Base-by-base conservation (phyloP, 2,888 invertebrate genomes). In the Hemistola chrysoprasaria region DNA sequence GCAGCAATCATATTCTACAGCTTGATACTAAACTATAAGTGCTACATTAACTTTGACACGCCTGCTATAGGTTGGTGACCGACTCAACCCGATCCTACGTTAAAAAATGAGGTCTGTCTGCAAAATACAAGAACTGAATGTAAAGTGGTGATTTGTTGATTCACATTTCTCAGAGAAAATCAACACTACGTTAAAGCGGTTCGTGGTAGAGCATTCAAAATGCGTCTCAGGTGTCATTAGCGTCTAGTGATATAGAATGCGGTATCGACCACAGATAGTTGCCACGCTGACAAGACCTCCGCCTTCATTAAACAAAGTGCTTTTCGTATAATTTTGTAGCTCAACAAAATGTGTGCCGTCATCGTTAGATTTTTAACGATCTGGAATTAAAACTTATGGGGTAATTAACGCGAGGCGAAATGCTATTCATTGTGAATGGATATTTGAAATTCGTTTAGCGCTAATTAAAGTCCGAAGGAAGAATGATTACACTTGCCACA, bases 341-440 rank as follows among this genome's bases (percentile, higher is more conserved):
- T 20, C 21, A 8, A 29, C 22, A 43, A 37, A 38, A 10, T 11
- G 7, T 24, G 29, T 33, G 37, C 16, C 16, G 23, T 11, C 32
- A 37, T 25, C 38, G 25, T 29, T 42, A 43, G 29, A 29, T 42
- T 37, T 42, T 33, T 43, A 43, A 43, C 36, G 33, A 38, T 22
- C 7, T n/a, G 11, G 16, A 24, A 33, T 33, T 6, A 34, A 34
- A 29, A 38, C 21, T 42, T 42, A 37, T 29, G 9, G 16, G 26
- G 29, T 26, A 26, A 43, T 38, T 43, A 26, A n/a, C 9, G 27
- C 16, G 28, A 16, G 16, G 22, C 21, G 21, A 1, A 34, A 24
- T 8, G 22, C 8, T 20, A 28, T 32, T 23, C 23, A 11, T 30
- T 30, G 21, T 27, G 31, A 32, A 22, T 31, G 22, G 20, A 23